Base-by-base conservation (phyloP, 2,888 invertebrate species). In the Phragmatobia fuliginosa region DNA sequence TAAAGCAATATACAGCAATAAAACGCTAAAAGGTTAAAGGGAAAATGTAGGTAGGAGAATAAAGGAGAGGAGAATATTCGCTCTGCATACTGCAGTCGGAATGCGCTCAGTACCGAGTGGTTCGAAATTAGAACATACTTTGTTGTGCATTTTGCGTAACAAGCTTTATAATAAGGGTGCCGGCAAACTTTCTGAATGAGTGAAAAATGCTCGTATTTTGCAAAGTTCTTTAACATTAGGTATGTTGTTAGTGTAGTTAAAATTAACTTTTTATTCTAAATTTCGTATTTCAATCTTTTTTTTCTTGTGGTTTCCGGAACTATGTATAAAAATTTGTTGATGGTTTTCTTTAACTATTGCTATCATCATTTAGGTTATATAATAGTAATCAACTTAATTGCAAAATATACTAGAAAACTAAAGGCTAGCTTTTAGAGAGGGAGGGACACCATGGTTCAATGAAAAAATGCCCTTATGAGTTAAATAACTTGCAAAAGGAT, bases 61-160 rank as follows among this genome's bases (percentile, higher is more conserved):
- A 86, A 86, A 87, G 84, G 83, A 85, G 85, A 87, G 76, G 76
- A 83, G 87, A 90, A 88, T 88, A 72, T 85, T 82, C 67, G 77
- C 77, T 68, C 66, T 79, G 84, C 83, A 88, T 83, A 82, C 83
- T 88, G 87, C 85, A 88, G 83, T 74, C 61, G 85, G 88, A 87
- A 90, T 90, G 86, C 85, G 79, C 84, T 84, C 80, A 79, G 78
- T 81, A 86, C 80, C 79, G 83, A 85, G 85, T 83, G 78, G 82
- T 82, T 87, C 84, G 85, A 85, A 90, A 91, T 90, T 90, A 90
- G 89, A 89, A 87, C 86, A 87, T 90, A 90, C 87, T 92, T 90
- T 90, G 87, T 87, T 82, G 86, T 85, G 85, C 87, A 89, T 87
- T 89, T 87, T 84, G 73, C 84, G 84, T 85, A 88, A 87, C 88